Conservation (phyloP, 1,140 invertebrate genomes). For the Drosophila kanapiae region DNA sequence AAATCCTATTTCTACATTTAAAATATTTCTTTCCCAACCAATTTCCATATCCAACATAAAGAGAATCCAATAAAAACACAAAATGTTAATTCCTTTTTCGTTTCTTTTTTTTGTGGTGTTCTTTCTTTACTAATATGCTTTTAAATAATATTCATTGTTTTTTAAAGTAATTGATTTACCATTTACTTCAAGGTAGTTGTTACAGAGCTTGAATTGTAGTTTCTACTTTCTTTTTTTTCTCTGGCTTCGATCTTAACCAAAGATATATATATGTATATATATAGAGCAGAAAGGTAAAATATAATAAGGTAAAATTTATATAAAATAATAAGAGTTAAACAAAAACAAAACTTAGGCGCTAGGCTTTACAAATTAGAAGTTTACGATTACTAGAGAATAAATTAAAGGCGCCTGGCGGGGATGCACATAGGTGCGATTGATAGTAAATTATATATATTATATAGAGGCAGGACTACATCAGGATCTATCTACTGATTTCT, state of each 20-base stretch:
- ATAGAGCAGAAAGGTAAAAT: constrained; percentile 21
- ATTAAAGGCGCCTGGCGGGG: constrained; percentile 51
- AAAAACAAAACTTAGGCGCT: constrained; percentile 61
- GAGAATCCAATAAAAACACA: constrained; percentile 32
- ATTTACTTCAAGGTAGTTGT: constrained; percentile 74
- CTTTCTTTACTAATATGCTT: constrained; percentile 25
- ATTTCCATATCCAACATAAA: constrained; percentile 2
- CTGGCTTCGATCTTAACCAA: constrained; percentile 24
- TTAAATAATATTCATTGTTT: constrained; percentile 51
- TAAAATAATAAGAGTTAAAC: constrained; percentile 44
- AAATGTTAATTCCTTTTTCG: constrained; percentile 37
- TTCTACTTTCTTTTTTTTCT: constrained; percentile 19
- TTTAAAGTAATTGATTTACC: constrained; percentile 42
- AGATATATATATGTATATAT: constrained; percentile 20
- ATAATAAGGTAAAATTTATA: constrained; percentile 30
- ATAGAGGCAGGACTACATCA: constrained; percentile 42
- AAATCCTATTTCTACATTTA: not conserved
- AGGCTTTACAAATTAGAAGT: constrained; percentile 58
- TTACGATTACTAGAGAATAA: constrained; percentile 74
- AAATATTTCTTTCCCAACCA: not conserved
- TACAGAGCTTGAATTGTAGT: constrained; percentile 51
- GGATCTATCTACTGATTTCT: constrained; percentile 38
- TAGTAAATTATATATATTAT: constrained; percentile 25
- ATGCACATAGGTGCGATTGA: constrained; percentile 14
- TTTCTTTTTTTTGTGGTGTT: constrained; percentile 34